Evolutionary conservation across 2,113 vertebrate species (phyloP).

Genomic region (Dipodomys stephensi): DNA sequence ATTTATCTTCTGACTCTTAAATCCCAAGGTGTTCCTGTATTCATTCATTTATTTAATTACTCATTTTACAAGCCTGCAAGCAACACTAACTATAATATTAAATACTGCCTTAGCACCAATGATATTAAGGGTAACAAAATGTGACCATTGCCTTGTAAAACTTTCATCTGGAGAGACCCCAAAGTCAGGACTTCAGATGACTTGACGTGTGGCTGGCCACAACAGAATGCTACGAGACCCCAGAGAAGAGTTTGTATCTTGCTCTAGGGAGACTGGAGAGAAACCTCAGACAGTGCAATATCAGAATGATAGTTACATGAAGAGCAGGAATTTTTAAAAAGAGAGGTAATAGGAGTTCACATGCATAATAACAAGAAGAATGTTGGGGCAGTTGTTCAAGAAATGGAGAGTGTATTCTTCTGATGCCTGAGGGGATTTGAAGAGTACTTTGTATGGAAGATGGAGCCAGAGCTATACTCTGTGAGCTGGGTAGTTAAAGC

Average conservation of each 20-base stretch:
- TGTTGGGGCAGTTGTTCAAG: neutral
- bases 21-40: neutral
- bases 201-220: neutral
- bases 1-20: neutral
- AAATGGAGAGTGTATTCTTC: neutral
- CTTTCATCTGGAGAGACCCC: neutral
- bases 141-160: neutral
- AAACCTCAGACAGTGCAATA: neutral
- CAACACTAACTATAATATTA: neutral
- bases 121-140: constrained; percentile 46
- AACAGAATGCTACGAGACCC: neutral
- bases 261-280: neutral
- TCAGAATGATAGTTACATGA: neutral
- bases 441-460: neutral
- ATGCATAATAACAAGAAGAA: neutral
- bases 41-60: constrained; percentile 27
- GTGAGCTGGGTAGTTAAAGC: neutral
- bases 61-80: neutral
- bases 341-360: neutral
- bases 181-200: neutral
- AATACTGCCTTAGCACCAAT: neutral
- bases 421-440: neutral
- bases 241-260: neutral
- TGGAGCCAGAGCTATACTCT: neutral
- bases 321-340: neutral